phyloP scores from a whole-genome alignment of 2,888 invertebrate species.

The Diarsia brunnea region DNA sequence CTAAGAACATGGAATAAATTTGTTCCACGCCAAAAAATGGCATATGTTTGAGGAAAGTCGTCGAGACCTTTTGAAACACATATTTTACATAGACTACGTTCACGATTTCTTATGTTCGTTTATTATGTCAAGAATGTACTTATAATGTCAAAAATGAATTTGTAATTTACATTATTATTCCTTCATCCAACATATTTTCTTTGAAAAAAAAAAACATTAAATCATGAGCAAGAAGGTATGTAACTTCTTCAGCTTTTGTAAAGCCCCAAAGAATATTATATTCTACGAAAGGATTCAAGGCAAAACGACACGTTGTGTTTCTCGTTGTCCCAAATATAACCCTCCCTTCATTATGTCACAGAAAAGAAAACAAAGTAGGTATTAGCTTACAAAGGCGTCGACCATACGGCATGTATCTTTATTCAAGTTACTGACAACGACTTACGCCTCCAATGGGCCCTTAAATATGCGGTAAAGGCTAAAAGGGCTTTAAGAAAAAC shows the following conservation, averaged over 20 bases:
- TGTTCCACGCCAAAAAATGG: conserved; percentile 31
- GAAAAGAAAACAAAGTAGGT: conserved; percentile 47
- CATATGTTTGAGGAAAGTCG: conserved; percentile 6
- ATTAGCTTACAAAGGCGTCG: conserved; percentile 62
- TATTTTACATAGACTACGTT: conserved; percentile 4
- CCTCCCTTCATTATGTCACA: conserved; percentile 52
- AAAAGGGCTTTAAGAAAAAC: not conserved
- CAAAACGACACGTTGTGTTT: conserved; percentile 45
- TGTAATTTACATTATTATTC: not conserved
- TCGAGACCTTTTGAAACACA: conserved; percentile 4
- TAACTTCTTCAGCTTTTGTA: not conserved
- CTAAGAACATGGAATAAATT: conserved; percentile 50
- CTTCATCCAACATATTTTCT: not conserved
- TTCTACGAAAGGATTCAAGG: conserved; percentile 19
- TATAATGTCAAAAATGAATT: not conserved
- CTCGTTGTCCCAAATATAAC: conserved; percentile 38
- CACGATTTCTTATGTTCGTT: not conserved
- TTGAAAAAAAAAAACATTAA: not conserved
- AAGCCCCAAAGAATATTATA: not conserved
- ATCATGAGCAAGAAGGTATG: not conserved
- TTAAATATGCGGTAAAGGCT: conserved; percentile 33
- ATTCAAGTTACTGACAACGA: conserved; percentile 45
- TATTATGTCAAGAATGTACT: not conserved
- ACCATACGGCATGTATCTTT: conserved; percentile 48
- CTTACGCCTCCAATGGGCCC: conserved; percentile 31